Percentiles rank a stretch among this genome's conserved stretches.
phyloP scores from a whole-genome alignment of 1,140 invertebrate species.

The Heliothis subflexa region DNA sequence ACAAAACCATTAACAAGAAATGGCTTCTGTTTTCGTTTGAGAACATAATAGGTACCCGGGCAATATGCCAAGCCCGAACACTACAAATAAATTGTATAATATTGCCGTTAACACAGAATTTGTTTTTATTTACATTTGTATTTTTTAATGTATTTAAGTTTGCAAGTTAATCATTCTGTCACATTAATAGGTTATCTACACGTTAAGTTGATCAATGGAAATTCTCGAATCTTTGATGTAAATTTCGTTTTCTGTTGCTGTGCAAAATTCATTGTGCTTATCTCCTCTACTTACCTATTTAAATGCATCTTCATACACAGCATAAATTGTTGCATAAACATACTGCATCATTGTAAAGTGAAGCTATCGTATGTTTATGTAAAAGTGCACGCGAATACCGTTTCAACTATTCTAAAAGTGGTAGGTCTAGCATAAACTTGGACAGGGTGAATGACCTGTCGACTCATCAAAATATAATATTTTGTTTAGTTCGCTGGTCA shows the following conservation, averaged over 20 bases:
- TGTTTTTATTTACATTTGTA: slow-evolving; percentile 50
- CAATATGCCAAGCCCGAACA: slow-evolving; percentile 63
- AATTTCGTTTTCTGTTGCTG: neutral
- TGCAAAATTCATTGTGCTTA: neutral
- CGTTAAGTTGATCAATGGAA: slow-evolving; percentile 5
- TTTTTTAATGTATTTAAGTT: slow-evolving; percentile 28
- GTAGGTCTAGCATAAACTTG: slow-evolving; percentile 37
- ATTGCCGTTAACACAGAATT: slow-evolving; percentile 48
- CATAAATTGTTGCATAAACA: neutral
- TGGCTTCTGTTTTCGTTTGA: slow-evolving; percentile 51
- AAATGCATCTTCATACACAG: neutral
- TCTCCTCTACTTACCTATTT: neutral
- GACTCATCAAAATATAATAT: slow-evolving; percentile 55
- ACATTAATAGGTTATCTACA: neutral
- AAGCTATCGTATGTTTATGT: slow-evolving; percentile 18
- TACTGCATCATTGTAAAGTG: neutral
- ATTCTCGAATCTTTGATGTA: neutral
- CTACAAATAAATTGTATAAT: slow-evolving; percentile 65
- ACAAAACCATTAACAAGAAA: slow-evolving; percentile 60
- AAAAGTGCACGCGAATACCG: slow-evolving; percentile 17
- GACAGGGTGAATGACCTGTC: slow-evolving; percentile 64
- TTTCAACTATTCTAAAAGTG: slow-evolving; percentile 41
- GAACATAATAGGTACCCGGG: slow-evolving; percentile 59
- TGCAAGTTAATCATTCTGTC: slow-evolving; percentile 33
- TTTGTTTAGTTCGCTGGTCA: slow-evolving; percentile 40